phyloP scores from a whole-genome alignment of 2,797 vertebrate genomes.

The Leuciscus waleckii region DNA sequence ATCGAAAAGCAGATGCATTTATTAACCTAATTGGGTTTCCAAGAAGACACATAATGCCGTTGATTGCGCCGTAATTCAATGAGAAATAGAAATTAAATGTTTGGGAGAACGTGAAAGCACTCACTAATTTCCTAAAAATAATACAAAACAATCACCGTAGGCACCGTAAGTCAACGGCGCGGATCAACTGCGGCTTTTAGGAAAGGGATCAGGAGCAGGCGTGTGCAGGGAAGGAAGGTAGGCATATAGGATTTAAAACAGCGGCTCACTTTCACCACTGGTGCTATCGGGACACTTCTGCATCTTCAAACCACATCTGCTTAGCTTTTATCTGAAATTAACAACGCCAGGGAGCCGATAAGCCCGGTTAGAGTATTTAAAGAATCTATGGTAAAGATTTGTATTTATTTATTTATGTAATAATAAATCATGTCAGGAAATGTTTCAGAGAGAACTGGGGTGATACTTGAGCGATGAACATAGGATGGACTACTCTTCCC shows the following conservation, averaged over 20 bases:
- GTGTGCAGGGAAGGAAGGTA: not conserved
- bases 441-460: not conserved
- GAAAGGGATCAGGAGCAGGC: not conserved
- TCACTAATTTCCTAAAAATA: slow-evolving; percentile 23
- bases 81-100: slow-evolving; percentile 45
- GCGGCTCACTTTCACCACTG: slow-evolving; percentile 19
- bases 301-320: slow-evolving; percentile 50
- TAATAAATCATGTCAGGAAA: not conserved
- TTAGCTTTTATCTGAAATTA: slow-evolving; percentile 57
- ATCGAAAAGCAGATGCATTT: slow-evolving; percentile 64
- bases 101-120: slow-evolving; percentile 17
- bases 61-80: slow-evolving; percentile 61
- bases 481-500: too few species aligned
- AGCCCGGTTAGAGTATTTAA: not conserved
- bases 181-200: slow-evolving; percentile 30
- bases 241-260: slow-evolving; percentile 24
- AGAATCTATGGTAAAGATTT: slow-evolving; percentile 12
- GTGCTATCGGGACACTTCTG: slow-evolving; percentile 19
- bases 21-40: slow-evolving; percentile 65
- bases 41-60: slow-evolving; percentile 51
- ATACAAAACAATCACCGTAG: slow-evolving; percentile 40
- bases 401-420: not conserved
- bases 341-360: slow-evolving; percentile 22
- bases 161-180: not conserved
- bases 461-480: not conserved